Evolutionary conservation across 2,888 invertebrate genomes (phyloP).

Genomic region (Dysmachus trigonus): DNA sequence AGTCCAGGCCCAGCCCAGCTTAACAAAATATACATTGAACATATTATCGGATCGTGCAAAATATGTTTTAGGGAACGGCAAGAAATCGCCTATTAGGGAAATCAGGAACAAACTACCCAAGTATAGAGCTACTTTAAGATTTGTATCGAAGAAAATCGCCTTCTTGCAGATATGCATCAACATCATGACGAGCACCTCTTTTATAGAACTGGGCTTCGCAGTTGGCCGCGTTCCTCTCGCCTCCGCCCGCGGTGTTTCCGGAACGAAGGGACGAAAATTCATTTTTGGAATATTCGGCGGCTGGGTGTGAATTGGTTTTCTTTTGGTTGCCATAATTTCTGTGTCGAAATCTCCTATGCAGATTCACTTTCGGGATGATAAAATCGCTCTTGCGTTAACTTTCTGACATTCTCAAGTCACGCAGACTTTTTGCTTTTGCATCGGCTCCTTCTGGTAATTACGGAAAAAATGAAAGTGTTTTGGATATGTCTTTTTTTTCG

Average conservation of each 20-base stretch:
- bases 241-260: conserved; percentile 64
- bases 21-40: conserved; percentile 93
- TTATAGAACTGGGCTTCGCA: conserved; percentile 81
- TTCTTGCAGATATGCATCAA: conserved; percentile 88
- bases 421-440: neutral
- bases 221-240: conserved; percentile 82
- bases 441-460: neutral
- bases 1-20: conserved; percentile 98
- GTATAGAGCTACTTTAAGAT: conserved; percentile 87
- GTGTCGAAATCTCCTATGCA: neutral
- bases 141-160: conserved; percentile 84
- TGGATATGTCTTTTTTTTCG: neutral
- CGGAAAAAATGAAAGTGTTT: neutral
- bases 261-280: conserved; percentile 70
- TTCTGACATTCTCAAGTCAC: neutral
- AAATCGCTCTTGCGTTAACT: neutral
- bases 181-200: conserved; percentile 82
- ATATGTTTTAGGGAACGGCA: conserved; percentile 84
- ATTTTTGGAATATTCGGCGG: conserved; percentile 65
- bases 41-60: conserved; percentile 92
- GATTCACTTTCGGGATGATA: neutral
- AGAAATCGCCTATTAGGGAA: conserved; percentile 84
- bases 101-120: conserved; percentile 82
- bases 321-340: conserved; percentile 63
- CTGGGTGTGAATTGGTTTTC: conserved; percentile 60